Base-by-base conservation (phyloP, 2,113 vertebrate genomes). In the Perognathus longimembris region DNA sequence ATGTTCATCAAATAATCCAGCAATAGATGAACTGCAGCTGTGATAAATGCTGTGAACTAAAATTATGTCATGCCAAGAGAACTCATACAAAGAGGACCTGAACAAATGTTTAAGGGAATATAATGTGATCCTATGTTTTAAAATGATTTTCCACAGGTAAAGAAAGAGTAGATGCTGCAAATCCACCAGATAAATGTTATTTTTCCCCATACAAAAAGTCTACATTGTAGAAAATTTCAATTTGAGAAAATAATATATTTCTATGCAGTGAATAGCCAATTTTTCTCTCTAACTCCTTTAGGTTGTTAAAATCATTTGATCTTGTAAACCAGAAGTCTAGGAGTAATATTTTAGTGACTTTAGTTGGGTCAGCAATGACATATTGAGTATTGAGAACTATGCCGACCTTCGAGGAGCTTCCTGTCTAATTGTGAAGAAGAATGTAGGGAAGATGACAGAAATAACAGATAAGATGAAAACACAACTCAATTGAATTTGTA, bases 21-120 rank as follows among this genome's bases (percentile, higher is more conserved):
- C 69, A 8, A 66, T 71, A 59, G 42, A 83, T 63, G 66, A 78
- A 78, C 61, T 42, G 54, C 30, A 77, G n/a, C 50, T n/a, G 32
- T 38, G 40, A 67, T 76, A 88, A 92, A 88, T 81, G 30, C 64
- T 71, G 20, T 42, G 42, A 89, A 86, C 50, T 87, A 22, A 89
- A 78, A 69, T 30, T 21, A 57, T 4, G 85, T 34, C 28, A 66
- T 50, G 17, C 32, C 15, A 83, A 78, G 70, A 79, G 0, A 42
- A 57, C 22, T 74, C 78, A 30, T 7, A 76, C 14, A 91, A 88
- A 11, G 18, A 77, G 22, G 45, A 82, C 59, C 7, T 38, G 38
- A 89, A 50, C 24, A 40, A 40, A 22, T 73, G 11, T 86, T 67
- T 38, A 4, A 75, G 36, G n/a, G 30, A 73, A 83, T 78, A 30